Percentiles rank a stretch among this genome's conserved stretches.
phyloP scores from a whole-genome alignment of 2,113 vertebrate species.

The Lethenteron reissneri region DNA sequence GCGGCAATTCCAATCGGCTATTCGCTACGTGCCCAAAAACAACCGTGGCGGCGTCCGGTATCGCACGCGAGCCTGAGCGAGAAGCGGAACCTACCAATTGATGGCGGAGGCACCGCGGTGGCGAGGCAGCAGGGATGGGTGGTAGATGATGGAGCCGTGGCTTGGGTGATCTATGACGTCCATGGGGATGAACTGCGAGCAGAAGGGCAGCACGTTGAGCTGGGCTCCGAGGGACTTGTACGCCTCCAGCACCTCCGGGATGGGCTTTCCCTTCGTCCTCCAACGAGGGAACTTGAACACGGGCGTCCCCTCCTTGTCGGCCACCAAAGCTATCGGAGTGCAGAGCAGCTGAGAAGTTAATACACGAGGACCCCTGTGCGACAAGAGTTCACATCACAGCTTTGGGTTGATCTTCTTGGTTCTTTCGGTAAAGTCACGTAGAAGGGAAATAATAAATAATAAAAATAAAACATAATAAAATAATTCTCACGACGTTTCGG shows the following conservation, averaged over 20 bases:
- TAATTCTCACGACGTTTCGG: too few relatives aligned
- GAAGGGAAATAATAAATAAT: too few relatives aligned
- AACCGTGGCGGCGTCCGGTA: too few relatives aligned
- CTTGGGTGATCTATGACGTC: constrained; percentile 57
- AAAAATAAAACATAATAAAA: too few relatives aligned
- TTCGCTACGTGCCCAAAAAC: too few relatives aligned
- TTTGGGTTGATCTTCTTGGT: too few relatives aligned
- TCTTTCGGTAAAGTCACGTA: too few relatives aligned
- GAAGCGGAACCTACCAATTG: constrained; percentile 46
- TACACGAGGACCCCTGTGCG: not conserved
- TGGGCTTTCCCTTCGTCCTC: constrained; percentile 62
- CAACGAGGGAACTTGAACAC: constrained; percentile 87
- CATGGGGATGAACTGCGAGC: constrained; percentile 96
- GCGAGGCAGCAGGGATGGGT: constrained; percentile 73
- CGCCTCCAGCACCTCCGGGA: constrained; percentile 51
- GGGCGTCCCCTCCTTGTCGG: constrained; percentile 72
- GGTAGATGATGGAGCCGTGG: constrained; percentile 87
- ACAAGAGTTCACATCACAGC: too few relatives aligned
- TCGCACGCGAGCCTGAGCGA: too few relatives aligned
- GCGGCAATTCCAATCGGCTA: too few relatives aligned
- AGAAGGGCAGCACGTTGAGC: constrained; percentile 94
- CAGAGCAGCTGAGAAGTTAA: not conserved
- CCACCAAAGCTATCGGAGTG: constrained; percentile 38
- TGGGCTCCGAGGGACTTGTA: constrained; percentile 69
- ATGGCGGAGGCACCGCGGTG: constrained; percentile 91